Conservation (phyloP, 2,797 vertebrate genomes). For the Leptatherina wallacei region DNA sequence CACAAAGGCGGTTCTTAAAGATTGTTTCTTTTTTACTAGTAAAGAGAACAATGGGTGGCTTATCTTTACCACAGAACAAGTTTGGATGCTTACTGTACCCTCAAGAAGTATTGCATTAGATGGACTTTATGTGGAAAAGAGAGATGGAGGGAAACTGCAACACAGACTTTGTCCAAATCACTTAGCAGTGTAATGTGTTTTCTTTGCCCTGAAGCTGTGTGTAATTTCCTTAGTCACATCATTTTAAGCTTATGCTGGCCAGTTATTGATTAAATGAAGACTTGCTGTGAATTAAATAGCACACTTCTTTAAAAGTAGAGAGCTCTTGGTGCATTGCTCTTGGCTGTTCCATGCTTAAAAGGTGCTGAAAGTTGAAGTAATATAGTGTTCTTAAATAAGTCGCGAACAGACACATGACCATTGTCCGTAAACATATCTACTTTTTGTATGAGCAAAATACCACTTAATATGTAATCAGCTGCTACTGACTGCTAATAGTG, state of each 20-base stretch:
- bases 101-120: conserved; percentile 5
- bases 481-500: neutral
- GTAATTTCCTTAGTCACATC: neutral
- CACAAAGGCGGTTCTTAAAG: neutral
- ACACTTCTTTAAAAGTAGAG: neutral
- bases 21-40: neutral
- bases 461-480: neutral
- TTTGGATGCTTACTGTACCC: conserved; percentile 19
- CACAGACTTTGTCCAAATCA: conserved; percentile 17
- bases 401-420: no score
- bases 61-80: conserved; percentile 33
- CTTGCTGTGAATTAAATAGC: neutral
- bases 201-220: neutral
- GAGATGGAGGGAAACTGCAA: neutral
- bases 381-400: neutral
- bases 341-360: neutral
- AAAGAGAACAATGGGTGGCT: conserved; percentile 12
- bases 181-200: conserved; percentile 1
- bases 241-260: conserved; percentile 10
- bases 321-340: neutral
- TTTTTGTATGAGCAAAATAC: neutral
- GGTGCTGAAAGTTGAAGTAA: neutral
- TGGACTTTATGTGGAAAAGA: neutral
- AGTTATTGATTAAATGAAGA: neutral
- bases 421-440: neutral